Conservation (phyloP, 1,140 invertebrate species). For the Drosophila hydei region DNA sequence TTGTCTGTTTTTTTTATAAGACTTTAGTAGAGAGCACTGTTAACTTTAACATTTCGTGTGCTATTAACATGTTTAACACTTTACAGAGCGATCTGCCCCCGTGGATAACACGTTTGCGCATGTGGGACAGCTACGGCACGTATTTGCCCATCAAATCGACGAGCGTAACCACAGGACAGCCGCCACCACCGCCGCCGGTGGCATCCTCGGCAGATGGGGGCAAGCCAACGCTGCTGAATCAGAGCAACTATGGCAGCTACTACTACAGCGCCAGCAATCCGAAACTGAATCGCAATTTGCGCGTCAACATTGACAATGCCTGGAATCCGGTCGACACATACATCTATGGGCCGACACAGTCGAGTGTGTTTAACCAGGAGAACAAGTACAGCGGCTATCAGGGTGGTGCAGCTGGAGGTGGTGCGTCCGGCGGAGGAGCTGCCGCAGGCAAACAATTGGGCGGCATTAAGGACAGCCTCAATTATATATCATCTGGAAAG, state of each 20-base stretch:
- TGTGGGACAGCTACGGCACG: constrained; percentile 86
- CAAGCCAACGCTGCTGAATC: constrained; percentile 69
- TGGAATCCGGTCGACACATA: constrained; percentile 84
- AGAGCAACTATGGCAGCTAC: constrained; percentile 74
- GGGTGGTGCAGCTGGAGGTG: constrained; percentile 34
- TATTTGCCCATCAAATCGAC: constrained; percentile 80
- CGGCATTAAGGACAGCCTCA: constrained; percentile 75
- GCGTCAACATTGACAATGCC: constrained; percentile 83
- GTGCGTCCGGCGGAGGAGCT: constrained; percentile 22
- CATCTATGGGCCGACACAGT: constrained; percentile 82
- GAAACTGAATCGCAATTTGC: constrained; percentile 75
- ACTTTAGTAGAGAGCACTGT: background rate
- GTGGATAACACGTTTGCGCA: constrained; percentile 86
- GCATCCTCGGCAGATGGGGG: constrained; percentile 73
- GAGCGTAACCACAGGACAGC: constrained; percentile 74
- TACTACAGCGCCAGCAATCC: constrained; percentile 83
- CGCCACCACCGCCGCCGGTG: constrained; percentile 75
- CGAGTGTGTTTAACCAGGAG: constrained; percentile 82
- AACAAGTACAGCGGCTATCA: constrained; percentile 83
- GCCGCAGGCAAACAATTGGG: constrained; percentile 48
- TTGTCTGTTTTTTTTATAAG: too few species aligned
- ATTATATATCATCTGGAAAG: constrained; percentile 68
- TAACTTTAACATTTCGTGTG: background rate
- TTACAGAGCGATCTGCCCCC: constrained; percentile 80
- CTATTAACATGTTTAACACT: too few species aligned